A percentile compares a stretch with the other conserved stretches of the same genome.
These are phyloP conservation scores for Branchinecta lynchi DNA, from an alignment of 1,140 invertebrate species.

Conservation along the genomic window DNA sequence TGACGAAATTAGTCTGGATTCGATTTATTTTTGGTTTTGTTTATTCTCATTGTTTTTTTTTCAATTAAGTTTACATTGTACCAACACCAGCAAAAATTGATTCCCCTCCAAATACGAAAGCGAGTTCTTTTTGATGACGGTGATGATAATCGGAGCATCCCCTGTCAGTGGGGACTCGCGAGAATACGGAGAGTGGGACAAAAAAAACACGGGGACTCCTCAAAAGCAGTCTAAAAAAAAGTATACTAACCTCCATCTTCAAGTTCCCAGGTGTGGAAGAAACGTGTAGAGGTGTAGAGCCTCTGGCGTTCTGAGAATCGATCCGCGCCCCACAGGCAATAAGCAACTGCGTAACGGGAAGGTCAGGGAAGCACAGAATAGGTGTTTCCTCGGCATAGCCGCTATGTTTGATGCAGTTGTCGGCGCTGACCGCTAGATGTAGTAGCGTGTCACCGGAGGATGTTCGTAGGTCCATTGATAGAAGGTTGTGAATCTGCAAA, in stretches of 20 bases:
- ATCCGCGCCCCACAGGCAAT: slow-evolving; percentile 56
- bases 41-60: too few relatives aligned
- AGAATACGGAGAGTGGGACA: too few relatives aligned
- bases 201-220: too few relatives aligned
- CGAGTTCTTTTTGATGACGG: too few relatives aligned
- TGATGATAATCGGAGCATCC: too few relatives aligned
- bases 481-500: slow-evolving; percentile 34
- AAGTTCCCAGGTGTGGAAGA: slow-evolving; percentile 57
- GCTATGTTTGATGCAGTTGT: slow-evolving; percentile 59
- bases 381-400: slow-evolving; percentile 57
- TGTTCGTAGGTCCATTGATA: slow-evolving; percentile 47
- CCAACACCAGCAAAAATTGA: too few relatives aligned
- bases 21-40: too few relatives aligned
- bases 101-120: too few relatives aligned
- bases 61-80: too few relatives aligned
- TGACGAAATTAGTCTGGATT: too few relatives aligned
- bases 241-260: slow-evolving; percentile 39
- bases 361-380: slow-evolving; percentile 52
- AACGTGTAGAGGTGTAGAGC: slow-evolving; percentile 57
- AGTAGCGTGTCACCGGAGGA: slow-evolving; percentile 56
- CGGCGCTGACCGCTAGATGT: slow-evolving; percentile 58
- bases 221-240: too few relatives aligned
- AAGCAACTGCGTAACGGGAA: slow-evolving; percentile 47
- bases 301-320: slow-evolving; percentile 54
- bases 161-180: too few relatives aligned